Conservation (phyloP, 2,113 vertebrate genomes). For the Corvus moneduloides region DNA sequence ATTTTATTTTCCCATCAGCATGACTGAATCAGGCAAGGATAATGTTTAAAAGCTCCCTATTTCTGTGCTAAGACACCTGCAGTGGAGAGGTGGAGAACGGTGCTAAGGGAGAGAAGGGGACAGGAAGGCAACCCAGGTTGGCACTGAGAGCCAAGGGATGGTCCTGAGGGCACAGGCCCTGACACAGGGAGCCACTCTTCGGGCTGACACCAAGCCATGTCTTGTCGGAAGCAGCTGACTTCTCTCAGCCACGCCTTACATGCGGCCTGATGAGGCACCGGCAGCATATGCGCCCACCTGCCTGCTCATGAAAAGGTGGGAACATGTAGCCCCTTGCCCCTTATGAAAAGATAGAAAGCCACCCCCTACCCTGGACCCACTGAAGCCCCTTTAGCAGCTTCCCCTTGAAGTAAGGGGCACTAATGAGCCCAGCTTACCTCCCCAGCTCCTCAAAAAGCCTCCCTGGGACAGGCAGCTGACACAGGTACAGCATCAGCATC, state of each 20-base stretch:
- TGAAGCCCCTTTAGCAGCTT: neutral
- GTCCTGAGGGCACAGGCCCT: no score
- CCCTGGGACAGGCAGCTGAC: rapidly evolving
- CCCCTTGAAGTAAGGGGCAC: rapidly evolving
- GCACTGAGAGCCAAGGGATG: neutral
- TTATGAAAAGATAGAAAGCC: neutral
- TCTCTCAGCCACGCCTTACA: neutral
- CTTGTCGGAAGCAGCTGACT: rapidly evolving
- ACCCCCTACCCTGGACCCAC: no score
- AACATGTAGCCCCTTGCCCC: neutral
- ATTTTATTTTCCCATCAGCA: no score
- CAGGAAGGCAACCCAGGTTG: rapidly evolving
- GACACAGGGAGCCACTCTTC: neutral
- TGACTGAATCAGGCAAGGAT: rapidly evolving
- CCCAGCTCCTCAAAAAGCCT: rapidly evolving
- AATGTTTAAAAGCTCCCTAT: neutral
- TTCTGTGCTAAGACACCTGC: neutral
- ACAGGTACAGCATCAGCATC: rapidly evolving
- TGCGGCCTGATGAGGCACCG: neutral
- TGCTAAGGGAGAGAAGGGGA: neutral
- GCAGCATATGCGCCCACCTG: neutral
- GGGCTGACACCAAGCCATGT: rapidly evolving
- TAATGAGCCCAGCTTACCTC: rapidly evolving
- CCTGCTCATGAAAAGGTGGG: neutral
- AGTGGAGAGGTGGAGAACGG: rapidly evolving